Percentiles rank a stretch among this genome's conserved stretches.
Evolutionary conservation across 2,797 vertebrate species (phyloP).

Genomic region (Lophotriccus pileatus): DNA sequence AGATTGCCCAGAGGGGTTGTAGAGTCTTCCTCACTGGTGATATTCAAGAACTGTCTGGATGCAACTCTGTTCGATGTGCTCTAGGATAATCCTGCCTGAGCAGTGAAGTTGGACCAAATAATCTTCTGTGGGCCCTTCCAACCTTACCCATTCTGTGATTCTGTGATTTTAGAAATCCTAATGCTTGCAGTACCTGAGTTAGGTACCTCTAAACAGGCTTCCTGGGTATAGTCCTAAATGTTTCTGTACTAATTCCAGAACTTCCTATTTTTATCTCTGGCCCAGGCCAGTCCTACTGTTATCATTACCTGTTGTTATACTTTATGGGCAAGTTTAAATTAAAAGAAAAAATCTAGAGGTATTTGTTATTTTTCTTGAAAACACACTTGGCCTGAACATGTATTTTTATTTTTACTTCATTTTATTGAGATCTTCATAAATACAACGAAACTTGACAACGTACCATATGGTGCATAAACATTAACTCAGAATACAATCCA

Average conservation of each 20-base stretch:
- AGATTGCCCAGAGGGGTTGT: neutral
- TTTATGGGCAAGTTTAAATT: neutral
- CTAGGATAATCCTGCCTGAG: neutral
- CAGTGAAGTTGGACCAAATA: neutral
- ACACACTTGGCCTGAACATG: neutral
- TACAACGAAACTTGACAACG: slow-evolving; percentile 45
- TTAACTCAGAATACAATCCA: slow-evolving; percentile 37
- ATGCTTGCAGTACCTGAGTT: neutral
- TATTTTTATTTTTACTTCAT: slow-evolving; percentile 26
- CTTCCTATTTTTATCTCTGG: neutral
- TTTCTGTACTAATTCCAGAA: neutral
- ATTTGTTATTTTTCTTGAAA: slow-evolving; percentile 28
- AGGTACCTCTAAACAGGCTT: neutral
- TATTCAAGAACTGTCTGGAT: neutral
- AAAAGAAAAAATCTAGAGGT: neutral
- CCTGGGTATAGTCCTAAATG: neutral
- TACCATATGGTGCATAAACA: slow-evolving; percentile 22
- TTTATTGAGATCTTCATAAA: slow-evolving; percentile 31
- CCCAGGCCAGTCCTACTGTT: neutral
- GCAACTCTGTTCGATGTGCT: neutral
- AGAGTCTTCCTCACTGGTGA: neutral
- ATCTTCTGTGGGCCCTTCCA: neutral
- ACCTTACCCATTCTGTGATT: neutral
- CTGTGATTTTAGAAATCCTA: neutral
- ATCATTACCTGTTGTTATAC: neutral